Conservation (phyloP, 1,140 invertebrate genomes). For the Sycophaga agraensis region DNA sequence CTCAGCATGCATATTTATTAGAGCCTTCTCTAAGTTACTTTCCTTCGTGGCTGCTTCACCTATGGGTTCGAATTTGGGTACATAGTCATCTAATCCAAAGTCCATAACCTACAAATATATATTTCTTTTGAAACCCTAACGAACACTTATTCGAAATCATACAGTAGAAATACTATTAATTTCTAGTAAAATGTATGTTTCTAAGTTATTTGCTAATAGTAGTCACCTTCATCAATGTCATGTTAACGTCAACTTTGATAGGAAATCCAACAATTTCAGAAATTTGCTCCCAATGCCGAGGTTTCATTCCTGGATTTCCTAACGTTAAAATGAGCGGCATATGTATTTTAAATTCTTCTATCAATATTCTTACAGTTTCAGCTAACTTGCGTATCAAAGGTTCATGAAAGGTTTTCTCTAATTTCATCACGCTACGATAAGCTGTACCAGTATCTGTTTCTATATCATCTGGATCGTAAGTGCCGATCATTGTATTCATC, state of each 20-base stretch:
- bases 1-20: slow-evolving; percentile 89
- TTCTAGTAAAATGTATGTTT: not conserved
- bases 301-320: slow-evolving; percentile 91
- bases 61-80: slow-evolving; percentile 88
- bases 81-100: slow-evolving; percentile 87
- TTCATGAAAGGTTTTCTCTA: slow-evolving; percentile 82
- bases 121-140: not conserved
- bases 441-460: slow-evolving; percentile 79
- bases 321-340: slow-evolving; percentile 89
- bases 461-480: slow-evolving; percentile 85
- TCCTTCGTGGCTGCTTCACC: slow-evolving; percentile 95
- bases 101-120: slow-evolving; percentile 71
- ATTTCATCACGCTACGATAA: slow-evolving; percentile 81
- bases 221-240: slow-evolving; percentile 76
- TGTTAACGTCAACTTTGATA: slow-evolving; percentile 80
- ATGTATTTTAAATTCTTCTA: slow-evolving; percentile 88
- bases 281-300: slow-evolving; percentile 93
- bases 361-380: slow-evolving; percentile 66
- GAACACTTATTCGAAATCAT: too few species aligned
- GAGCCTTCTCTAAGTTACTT: slow-evolving; percentile 85
- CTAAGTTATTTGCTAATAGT: too few species aligned
- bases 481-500: slow-evolving; percentile 81
- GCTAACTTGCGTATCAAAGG: slow-evolving; percentile 69
- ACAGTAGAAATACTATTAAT: too few species aligned
- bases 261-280: slow-evolving; percentile 94